Evolutionary conservation across 35 echinoderm and acorn worm genomes (phyloP), one percentile per base, ranked within the genome.

Genomic region (Heliocidaris erythrogramma): DNA sequence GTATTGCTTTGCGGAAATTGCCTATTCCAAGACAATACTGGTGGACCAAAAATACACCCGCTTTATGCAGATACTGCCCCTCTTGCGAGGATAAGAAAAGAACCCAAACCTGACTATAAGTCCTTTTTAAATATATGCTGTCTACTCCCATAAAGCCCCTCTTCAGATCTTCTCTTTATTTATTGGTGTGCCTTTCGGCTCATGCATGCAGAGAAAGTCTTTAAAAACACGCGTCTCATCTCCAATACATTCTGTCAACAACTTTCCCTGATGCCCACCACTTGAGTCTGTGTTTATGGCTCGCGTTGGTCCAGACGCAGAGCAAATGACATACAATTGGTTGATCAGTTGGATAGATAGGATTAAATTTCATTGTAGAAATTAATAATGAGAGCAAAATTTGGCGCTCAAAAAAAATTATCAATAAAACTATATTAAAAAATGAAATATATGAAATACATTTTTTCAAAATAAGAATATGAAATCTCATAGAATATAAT

Each of bases 201-300:
- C 87, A n/a, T n/a, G n/a, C n/a, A n/a, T n/a, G n/a, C n/a, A 89
- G 87, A n/a, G 47, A 89, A 89, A 89, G 31, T 47, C 87, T 89
- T 27, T 48, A 89, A 48, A 48, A 32, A 89, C 47, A 47, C 31
- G 21, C 86, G 30, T 48, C 86, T 31, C 47, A 18, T 89, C 87
- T 42, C 12, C 12, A 89, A 32, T 32, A 32, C 31, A 89, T 11
- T 48, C 10, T 89, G 87, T 42, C 30, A 89, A 89, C 87, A 89
- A 48, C 87, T 89, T 89, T 89, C 31, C 30, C 87, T 89, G 31
- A 13, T 78, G 65, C 65, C 65, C 5, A 7, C 65, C 65, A 27
- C 65, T 78, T 5, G 6, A 78, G 21, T 78, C 65, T 27, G 65
- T 78, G 17, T 78, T 2, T 78, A 78, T 78, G 65, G 1, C 9